These are phyloP conservation scores for Lepus americanus DNA, from an alignment of 2,113 vertebrate genomes.

Conservation along the genomic window DNA sequence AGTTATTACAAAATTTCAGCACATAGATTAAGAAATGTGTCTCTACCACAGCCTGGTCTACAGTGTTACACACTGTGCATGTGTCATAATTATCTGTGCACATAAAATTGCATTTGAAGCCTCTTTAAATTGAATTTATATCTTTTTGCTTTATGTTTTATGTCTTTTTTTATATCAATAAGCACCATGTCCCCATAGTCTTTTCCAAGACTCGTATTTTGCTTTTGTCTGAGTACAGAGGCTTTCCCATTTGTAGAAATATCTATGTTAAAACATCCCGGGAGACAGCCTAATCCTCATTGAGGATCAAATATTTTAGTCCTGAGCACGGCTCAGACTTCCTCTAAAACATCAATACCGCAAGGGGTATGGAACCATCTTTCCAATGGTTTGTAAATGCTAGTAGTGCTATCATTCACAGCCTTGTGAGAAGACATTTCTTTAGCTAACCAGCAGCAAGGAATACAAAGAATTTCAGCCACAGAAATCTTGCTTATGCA, in stretches of 20 bases:
- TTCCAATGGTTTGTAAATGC: conserved; percentile 18
- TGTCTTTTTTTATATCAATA: conserved; percentile 61
- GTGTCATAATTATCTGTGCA: conserved; percentile 35
- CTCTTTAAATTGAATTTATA: conserved; percentile 61
- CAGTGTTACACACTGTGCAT: neutral
- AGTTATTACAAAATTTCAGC: conserved; percentile 47
- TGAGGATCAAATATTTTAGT: conserved; percentile 61
- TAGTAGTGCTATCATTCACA: neutral
- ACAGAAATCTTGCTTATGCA: neutral
- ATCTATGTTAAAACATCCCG: conserved; percentile 55
- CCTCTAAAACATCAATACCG: conserved; percentile 18
- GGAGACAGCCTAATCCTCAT: neutral
- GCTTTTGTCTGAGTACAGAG: conserved; percentile 52
- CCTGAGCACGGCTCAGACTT: neutral
- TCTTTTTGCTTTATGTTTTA: conserved; percentile 59
- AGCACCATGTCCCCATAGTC: neutral
- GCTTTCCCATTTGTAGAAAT: conserved; percentile 48
- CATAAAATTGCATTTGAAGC: conserved; percentile 2
- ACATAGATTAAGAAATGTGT: conserved; percentile 12
- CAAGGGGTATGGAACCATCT: neutral
- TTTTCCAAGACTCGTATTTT: conserved; percentile 47
- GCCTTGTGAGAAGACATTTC: neutral
- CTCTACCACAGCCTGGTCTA: neutral
- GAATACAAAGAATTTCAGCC: neutral
- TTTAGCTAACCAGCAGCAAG: conserved; percentile 24